Percentiles rank a stretch among this genome's conserved stretches.
phyloP scores from a whole-genome alignment of 2,888 invertebrate species.

The Mythimna ferrago region DNA sequence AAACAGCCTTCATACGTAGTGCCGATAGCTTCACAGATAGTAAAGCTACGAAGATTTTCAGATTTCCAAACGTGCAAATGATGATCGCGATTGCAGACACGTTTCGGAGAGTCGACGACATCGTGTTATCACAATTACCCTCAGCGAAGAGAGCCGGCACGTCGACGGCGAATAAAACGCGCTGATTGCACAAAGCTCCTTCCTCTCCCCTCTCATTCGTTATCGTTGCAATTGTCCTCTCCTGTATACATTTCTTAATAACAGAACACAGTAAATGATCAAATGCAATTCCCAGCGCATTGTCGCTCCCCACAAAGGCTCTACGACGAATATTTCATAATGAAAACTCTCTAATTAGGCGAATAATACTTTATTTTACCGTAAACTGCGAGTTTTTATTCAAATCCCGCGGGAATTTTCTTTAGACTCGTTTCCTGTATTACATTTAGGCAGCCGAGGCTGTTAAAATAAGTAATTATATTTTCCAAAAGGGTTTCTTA shows the following conservation, averaged over 20 bases:
- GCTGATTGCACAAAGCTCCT: slow-evolving; percentile 89
- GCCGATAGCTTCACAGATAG: slow-evolving; percentile 6
- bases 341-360: slow-evolving; percentile 59
- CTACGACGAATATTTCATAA: slow-evolving; percentile 39
- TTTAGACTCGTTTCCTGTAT: slow-evolving; percentile 63
- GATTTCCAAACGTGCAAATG: slow-evolving; percentile 52
- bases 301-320: slow-evolving; percentile 61
- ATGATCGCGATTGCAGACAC: slow-evolving; percentile 72
- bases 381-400: slow-evolving; percentile 61
- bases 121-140: slow-evolving; percentile 76
- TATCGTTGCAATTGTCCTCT: slow-evolving; percentile 84
- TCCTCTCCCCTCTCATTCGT: slow-evolving; percentile 85
- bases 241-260: slow-evolving; percentile 80
- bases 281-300: slow-evolving; percentile 75
- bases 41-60: slow-evolving; percentile 35
- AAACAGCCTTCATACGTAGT: neutral
- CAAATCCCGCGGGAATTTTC: slow-evolving; percentile 60
- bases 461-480: slow-evolving; percentile 69
- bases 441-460: slow-evolving; percentile 64
- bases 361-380: slow-evolving; percentile 58
- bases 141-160: slow-evolving; percentile 72
- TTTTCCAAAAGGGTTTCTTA: slow-evolving; percentile 72
- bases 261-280: slow-evolving; percentile 73
- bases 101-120: slow-evolving; percentile 70
- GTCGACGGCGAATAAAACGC: slow-evolving; percentile 81